phyloP scores from a whole-genome alignment of 1,140 invertebrate species.

The Lethocerus indicus region DNA sequence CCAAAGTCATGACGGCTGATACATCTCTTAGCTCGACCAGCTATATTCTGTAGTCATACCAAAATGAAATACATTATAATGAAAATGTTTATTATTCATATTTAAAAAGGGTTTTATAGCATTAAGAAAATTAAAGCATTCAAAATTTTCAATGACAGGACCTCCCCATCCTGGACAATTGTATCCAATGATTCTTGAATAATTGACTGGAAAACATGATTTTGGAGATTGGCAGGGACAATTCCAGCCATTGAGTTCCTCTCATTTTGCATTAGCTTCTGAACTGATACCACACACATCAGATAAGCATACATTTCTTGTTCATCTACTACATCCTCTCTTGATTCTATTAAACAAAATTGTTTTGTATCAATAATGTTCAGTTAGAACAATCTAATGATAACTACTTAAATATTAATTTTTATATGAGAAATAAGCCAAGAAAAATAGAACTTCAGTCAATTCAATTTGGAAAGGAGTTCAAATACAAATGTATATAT shows the following conservation, averaged over 20 bases:
- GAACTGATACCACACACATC: slow-evolving; percentile 67
- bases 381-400: background rate
- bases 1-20: slow-evolving; percentile 66
- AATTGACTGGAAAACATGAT: slow-evolving; percentile 68
- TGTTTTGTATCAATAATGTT: background rate
- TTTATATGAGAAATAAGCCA: background rate
- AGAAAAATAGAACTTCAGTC: too few species aligned
- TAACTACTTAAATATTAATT: background rate
- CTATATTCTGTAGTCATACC: slow-evolving; percentile 42
- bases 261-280: slow-evolving; percentile 77
- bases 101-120: background rate
- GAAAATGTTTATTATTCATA: background rate
- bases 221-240: slow-evolving; percentile 60
- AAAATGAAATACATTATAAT: background rate
- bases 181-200: slow-evolving; percentile 69
- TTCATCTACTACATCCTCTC: slow-evolving; percentile 50
- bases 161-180: slow-evolving; percentile 71
- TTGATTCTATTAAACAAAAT: slow-evolving; percentile 22
- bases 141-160: slow-evolving; percentile 22
- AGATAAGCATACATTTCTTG: slow-evolving; percentile 78
- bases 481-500: too few species aligned
- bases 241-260: slow-evolving; percentile 64
- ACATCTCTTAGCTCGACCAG: slow-evolving; percentile 55
- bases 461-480: too few species aligned
- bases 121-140: background rate